Conservation (phyloP, 2,113 vertebrate species). For the Platysteira castanea region DNA sequence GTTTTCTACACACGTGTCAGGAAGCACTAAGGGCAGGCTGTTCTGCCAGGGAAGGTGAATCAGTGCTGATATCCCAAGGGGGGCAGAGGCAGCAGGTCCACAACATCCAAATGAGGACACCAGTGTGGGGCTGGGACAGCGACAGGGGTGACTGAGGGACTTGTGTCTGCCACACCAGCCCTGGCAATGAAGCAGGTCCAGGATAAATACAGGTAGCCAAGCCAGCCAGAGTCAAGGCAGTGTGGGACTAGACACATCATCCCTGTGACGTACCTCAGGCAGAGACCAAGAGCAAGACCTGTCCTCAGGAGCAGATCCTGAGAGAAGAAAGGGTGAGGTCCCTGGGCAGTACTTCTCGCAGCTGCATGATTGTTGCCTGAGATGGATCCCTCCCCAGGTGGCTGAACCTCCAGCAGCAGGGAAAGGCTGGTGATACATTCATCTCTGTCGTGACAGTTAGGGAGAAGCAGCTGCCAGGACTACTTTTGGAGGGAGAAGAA, state of each 20-base stretch:
- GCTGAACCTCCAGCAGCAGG: rapidly evolving
- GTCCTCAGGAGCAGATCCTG: rapidly evolving
- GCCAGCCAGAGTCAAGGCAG: neutral
- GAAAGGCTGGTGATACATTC: neutral
- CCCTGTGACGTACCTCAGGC: rapidly evolving
- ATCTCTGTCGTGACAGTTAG: neutral
- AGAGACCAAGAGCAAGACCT: neutral
- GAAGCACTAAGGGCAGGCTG: neutral
- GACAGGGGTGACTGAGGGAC: rapidly evolving
- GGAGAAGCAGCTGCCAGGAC: neutral
- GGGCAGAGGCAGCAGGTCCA: neutral
- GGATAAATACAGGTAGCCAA: neutral
- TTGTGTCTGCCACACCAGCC: neutral
- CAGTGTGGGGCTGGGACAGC: rapidly evolving
- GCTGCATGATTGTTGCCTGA: rapidly evolving
- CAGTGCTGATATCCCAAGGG: neutral
- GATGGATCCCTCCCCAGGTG: rapidly evolving
- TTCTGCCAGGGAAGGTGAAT: neutral
- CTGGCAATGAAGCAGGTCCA: rapidly evolving
- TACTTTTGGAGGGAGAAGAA: neutral
- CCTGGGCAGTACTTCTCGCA: neutral
- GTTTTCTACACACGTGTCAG: rapidly evolving
- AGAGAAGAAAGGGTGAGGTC: neutral
- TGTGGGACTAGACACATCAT: rapidly evolving
- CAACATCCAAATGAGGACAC: neutral